These are phyloP conservation scores for Hirtodrosophila duncani DNA, from an alignment of 2,888 invertebrate species.

Conservation along the genomic window DNA sequence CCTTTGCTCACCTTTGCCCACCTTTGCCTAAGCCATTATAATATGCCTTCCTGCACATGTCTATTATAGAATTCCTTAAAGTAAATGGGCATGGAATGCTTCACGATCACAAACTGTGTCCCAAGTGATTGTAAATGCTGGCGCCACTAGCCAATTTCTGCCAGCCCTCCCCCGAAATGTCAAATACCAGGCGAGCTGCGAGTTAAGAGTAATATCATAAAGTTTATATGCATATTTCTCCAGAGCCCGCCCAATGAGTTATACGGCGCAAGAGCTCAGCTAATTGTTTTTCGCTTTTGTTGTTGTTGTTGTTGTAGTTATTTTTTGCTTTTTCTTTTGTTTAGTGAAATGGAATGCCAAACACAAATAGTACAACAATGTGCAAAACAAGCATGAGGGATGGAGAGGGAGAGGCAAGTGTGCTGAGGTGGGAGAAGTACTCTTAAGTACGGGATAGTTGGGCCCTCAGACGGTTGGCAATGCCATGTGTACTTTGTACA, in stretches of 20 bases:
- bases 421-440: not conserved
- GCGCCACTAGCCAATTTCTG: not conserved
- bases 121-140: slow-evolving; percentile 17
- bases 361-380: slow-evolving; percentile 63
- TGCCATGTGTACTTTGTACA: slow-evolving; percentile 50
- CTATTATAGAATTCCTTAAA: too few species aligned
- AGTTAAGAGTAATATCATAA: slow-evolving; percentile 22
- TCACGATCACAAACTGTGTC: not conserved
- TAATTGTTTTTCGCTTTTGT: slow-evolving; percentile 43
- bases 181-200: slow-evolving; percentile 21
- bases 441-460: too few species aligned
- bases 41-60: too few species aligned
- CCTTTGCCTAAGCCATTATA: too few species aligned
- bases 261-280: slow-evolving; percentile 20
- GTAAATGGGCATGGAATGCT: too few species aligned
- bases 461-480: too few species aligned
- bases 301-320: not conserved
- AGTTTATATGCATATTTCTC: slow-evolving; percentile 5
- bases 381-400: slow-evolving; percentile 49
- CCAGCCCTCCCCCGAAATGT: slow-evolving; percentile 11
- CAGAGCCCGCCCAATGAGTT: slow-evolving; percentile 13
- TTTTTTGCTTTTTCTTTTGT: slow-evolving; percentile 18
- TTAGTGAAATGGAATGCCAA: slow-evolving; percentile 61
- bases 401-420: slow-evolving; percentile 7
- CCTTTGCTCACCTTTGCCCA: too few species aligned